These are phyloP conservation scores for Theonella swinhoei DNA, from an alignment of 37 sponge, comb jelly and placozoan genomes.

Conservation along the genomic window DNA sequence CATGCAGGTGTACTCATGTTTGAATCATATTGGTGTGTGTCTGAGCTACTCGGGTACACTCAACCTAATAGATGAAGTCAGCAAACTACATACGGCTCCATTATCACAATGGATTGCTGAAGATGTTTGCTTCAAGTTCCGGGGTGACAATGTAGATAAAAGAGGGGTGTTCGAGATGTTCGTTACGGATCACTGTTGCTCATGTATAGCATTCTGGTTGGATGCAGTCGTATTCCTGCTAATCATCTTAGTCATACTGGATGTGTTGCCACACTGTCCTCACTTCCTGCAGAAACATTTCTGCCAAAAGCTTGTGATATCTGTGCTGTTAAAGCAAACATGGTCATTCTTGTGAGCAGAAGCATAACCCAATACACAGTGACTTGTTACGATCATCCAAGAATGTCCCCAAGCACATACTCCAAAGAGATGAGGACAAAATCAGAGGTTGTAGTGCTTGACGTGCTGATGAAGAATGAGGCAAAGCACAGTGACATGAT, in stretches of 20 bases:
- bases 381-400: neutral
- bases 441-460: slow-evolving; percentile 25
- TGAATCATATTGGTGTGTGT: slow-evolving; percentile 20
- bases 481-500: slow-evolving; percentile 23
- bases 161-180: slow-evolving; percentile 20
- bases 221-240: neutral
- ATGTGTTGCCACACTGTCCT: neutral
- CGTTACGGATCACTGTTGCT: slow-evolving; percentile 6
- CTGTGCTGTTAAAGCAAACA: neutral
- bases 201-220: slow-evolving; percentile 43
- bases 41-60: slow-evolving; percentile 12
- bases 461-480: slow-evolving; percentile 48
- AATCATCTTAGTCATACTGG: neutral
- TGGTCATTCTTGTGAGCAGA: slow-evolving; percentile 22
- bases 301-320: slow-evolving; percentile 16
- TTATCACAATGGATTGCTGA: slow-evolving; percentile 11
- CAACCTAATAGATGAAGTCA: neutral
- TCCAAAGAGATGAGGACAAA: slow-evolving; percentile 19
- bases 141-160: slow-evolving; percentile 40
- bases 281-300: neutral
- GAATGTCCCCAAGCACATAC: slow-evolving; percentile 1
- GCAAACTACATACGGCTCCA: slow-evolving; percentile 5
- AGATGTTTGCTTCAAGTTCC: neutral
- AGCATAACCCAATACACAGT: slow-evolving; percentile 31
- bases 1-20: slow-evolving; percentile 18